Conservation (phyloP, 35 echinoderm and acorn worm species). For the Acanthaster planci region DNA sequence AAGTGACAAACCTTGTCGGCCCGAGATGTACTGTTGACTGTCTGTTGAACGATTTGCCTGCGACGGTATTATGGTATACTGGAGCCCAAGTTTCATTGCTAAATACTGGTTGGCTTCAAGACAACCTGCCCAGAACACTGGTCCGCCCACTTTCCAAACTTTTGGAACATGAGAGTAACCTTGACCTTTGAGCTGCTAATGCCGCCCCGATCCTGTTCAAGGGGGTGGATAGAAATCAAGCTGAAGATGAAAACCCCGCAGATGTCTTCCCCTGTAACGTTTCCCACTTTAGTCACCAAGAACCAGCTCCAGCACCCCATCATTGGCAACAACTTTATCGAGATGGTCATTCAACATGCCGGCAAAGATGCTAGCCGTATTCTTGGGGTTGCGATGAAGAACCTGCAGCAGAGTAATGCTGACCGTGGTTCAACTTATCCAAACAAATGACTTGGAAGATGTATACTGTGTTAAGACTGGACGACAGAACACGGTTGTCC, state of each 20-base stretch:
- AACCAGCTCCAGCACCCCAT: constrained; percentile 46
- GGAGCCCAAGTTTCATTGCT: constrained; percentile 71
- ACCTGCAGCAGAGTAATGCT: not conserved
- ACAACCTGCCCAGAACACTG: constrained; percentile 20
- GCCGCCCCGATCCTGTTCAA: constrained; percentile 36
- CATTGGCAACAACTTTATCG: constrained; percentile 69
- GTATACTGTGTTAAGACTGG: constrained; percentile 40
- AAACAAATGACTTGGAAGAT: constrained; percentile 20
- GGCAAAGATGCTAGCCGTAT: not conserved
- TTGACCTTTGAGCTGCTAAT: constrained; percentile 66
- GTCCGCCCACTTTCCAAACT: constrained; percentile 48
- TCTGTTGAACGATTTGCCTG: constrained; percentile 2
- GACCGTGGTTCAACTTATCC: constrained; percentile 15
- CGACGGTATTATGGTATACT: constrained; percentile 62
- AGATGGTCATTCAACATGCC: not conserved
- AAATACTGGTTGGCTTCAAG: constrained; percentile 37
- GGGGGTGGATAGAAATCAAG: constrained; percentile 66
- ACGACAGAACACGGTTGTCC: constrained; percentile 17
- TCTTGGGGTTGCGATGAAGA: not conserved
- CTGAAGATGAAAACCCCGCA: not conserved
- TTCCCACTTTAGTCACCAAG: constrained; percentile 52
- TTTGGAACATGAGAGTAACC: constrained; percentile 4
- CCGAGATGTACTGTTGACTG: constrained; percentile 42
- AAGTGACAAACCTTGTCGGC: constrained; percentile 45
- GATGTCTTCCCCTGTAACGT: not conserved